Evolutionary conservation across 2,797 vertebrate genomes (phyloP), one percentile per base, ranked within the genome.

Genomic region (Gouania willdenowi): DNA sequence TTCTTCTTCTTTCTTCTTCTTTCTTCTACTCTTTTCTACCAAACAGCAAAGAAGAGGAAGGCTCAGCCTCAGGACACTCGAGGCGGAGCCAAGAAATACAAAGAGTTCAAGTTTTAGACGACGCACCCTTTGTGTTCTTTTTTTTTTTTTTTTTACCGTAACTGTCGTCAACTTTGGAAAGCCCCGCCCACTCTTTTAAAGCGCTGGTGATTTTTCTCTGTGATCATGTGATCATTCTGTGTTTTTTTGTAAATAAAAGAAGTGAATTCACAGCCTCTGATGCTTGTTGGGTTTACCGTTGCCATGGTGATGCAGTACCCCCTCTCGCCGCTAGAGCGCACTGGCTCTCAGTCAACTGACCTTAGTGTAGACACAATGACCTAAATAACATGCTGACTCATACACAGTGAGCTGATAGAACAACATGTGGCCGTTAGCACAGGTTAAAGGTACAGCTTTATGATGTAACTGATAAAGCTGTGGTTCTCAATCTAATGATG

Each of bases 41-140:
- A 39, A 14, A 5, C 75, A 96, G 93, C 93, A 96, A 88, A 94
- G 77, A 96, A 96, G 70, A 84, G 93, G 75, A 96, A 96, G 78
- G 92, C 92, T 5, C 93, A 95, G 61, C 92, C 93, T 0, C 92
- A 95, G 66, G 94, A 96, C 66, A 92, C 88, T 0, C 72, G 93
- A 4, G 77, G 89, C 0, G 91, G 91, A 1, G 92, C 90, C 61
- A 96, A 96, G 87, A 95, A 95, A 66, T 96, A 96, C 74, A 96
- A 96, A 55, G 94, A 96, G 66, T 96, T 96, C 86, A 95, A 96
- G 79, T 96, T 96, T 77, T 95, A 91, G 69, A 62, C n/a, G 38
- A 51, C 28, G 41, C 23, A 23, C 13, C 20, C 40, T 10, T 16
- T 17, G 8, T 8, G 4, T 20, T 10, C 41, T 24, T 42, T 27